Percentiles rank a stretch among this genome's conserved stretches.
Conservation (phyloP, 2,113 vertebrate genomes). For the Phyllopteryx taeniolatus region DNA sequence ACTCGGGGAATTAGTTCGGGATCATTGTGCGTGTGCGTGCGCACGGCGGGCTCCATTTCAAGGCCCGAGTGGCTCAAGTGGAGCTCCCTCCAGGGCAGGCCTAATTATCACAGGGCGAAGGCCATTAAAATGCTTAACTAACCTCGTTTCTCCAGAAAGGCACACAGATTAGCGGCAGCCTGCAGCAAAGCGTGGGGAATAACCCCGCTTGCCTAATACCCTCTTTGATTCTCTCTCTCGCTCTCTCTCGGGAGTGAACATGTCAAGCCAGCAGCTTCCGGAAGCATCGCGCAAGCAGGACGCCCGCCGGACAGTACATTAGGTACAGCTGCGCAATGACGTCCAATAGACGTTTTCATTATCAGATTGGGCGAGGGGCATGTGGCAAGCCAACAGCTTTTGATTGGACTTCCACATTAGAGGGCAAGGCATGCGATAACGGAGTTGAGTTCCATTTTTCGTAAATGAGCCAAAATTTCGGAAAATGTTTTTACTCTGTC, state of each 20-base stretch:
- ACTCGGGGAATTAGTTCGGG: constrained; percentile 99
- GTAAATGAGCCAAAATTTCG: no score
- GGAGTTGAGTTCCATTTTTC: no score
- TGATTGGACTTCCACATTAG: no score
- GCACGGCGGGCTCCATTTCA: constrained; percentile 93
- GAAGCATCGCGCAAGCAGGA: background rate
- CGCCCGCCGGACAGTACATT: background rate
- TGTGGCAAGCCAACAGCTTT: no score
- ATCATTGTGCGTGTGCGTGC: constrained; percentile 91
- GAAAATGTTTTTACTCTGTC: no score
- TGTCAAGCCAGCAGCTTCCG: background rate
- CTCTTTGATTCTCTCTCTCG: constrained; percentile 81
- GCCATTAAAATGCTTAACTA: constrained; percentile 99
- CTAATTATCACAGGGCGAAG: constrained; percentile 99
- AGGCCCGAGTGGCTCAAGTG: constrained; percentile 91
- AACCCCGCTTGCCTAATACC: constrained; percentile 90
- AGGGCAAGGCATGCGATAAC: no score
- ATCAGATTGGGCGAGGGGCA: no score
- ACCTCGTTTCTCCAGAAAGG: constrained; percentile 88
- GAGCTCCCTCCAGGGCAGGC: constrained; percentile 95
- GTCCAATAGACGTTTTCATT: no score
- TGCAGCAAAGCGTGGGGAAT: constrained; percentile 85
- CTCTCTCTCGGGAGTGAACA: constrained; percentile 26
- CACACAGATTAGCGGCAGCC: constrained; percentile 95
- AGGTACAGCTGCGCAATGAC: background rate